Base-by-base conservation (phyloP, 2,888 invertebrate genomes). In the Helobdella robusta region DNA sequence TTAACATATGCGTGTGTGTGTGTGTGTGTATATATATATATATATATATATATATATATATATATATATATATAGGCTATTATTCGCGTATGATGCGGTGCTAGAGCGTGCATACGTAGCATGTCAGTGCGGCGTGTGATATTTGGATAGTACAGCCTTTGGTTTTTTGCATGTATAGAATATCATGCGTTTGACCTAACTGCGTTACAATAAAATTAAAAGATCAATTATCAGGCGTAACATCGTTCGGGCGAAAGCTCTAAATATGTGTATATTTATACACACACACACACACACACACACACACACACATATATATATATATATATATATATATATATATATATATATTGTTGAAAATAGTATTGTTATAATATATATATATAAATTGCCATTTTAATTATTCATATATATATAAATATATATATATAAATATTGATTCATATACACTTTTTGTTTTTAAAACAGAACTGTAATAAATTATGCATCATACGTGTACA, bases 11-110 rank as follows among this genome's bases (percentile, higher is more conserved):
- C 46, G 20, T 52, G 54, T 52, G 20, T 52, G 54, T 52, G 20
- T 52, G 54, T 52, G 54, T 20, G 54, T 52, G 44, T 40, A 40
- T 40, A n/a, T 40, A 40, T 40, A n/a, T 40, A 40, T 40, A n/a
- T 40, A 40, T 40, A n/a, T 40, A 40, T 40, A n/a, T 40, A 40
- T 40, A n/a, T 40, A 40, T 40, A n/a, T 40, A 40, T 40, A n/a
- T 40, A 40, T 40, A n/a, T 40, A 40, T 40, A n/a, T 40, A 40
- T 40, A n/a, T n/a, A n/a, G n/a, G n/a, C n/a, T n/a, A n/a, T n/a
- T n/a, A n/a, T n/a, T n/a, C n/a, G n/a, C n/a, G n/a, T n/a, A n/a
- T n/a, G n/a, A n/a, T n/a, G n/a, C n/a, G n/a, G n/a, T n/a, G n/a
- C n/a, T n/a, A n/a, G n/a, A n/a, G n/a, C n/a, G n/a, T n/a, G n/a